A percentile compares a stretch with the other conserved stretches of the same genome.
phyloP scores from a whole-genome alignment of 2,113 vertebrate genomes.

The Oreocharis arfaki region DNA sequence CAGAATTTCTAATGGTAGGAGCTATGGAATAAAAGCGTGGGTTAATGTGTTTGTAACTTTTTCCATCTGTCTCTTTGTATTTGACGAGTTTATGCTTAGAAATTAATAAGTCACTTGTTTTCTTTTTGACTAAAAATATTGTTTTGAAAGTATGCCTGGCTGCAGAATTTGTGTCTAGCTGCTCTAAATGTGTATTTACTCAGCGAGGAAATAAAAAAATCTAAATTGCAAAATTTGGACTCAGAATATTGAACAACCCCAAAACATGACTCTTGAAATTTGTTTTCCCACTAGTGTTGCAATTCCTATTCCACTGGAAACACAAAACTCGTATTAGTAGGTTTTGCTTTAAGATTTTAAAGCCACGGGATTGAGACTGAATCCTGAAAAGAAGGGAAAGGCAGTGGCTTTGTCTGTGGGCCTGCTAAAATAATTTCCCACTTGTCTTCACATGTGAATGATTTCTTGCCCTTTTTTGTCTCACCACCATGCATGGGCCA shows the following conservation, averaged over 20 bases:
- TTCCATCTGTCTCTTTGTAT: neutral
- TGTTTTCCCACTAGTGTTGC: neutral
- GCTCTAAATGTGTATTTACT: slow-evolving; percentile 49
- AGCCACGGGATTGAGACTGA: neutral
- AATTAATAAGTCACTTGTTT: slow-evolving; percentile 40
- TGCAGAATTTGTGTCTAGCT: slow-evolving; percentile 42
- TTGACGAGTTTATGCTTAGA: neutral
- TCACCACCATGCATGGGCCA: neutral
- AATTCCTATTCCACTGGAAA: neutral
- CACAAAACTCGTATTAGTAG: neutral
- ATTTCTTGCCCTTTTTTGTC: slow-evolving; percentile 8
- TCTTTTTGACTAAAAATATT: slow-evolving; percentile 12
- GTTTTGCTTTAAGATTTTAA: slow-evolving; percentile 31
- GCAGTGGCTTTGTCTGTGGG: neutral
- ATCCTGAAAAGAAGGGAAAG: neutral
- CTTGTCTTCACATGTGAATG: neutral
- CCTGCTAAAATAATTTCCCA: neutral
- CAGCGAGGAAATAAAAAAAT: slow-evolving; percentile 7
- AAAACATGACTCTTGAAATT: neutral
- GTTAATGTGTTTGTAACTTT: slow-evolving; percentile 35
- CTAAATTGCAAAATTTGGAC: neutral
- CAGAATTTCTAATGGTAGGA: slow-evolving; percentile 23
- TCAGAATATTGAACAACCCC: neutral
- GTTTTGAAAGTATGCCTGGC: slow-evolving; percentile 22
- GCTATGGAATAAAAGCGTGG: neutral